Evolutionary conservation across 2,113 vertebrate genomes (phyloP).

Genomic region (Mustelus asterias): DNA sequence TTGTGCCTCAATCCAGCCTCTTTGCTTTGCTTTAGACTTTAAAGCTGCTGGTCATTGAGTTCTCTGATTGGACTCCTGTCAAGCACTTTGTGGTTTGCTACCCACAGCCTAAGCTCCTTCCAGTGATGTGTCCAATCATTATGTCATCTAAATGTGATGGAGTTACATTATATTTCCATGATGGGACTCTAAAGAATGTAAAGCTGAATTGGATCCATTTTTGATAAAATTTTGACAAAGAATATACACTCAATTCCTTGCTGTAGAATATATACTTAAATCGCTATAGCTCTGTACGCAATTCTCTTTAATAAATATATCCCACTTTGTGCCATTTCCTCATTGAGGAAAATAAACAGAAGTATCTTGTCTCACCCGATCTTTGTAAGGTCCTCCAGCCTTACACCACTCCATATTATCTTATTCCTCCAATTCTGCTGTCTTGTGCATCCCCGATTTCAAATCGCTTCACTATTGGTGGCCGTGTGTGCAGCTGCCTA

Average conservation of each 20-base stretch:
- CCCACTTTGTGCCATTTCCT: neutral
- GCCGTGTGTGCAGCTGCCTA: too few relatives aligned
- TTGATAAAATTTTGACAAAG: neutral
- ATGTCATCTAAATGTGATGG: neutral
- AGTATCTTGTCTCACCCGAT: too few relatives aligned
- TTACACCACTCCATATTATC: too few relatives aligned
- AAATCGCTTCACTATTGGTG: too few relatives aligned
- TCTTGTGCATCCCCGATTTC: too few relatives aligned
- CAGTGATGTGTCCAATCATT: neutral
- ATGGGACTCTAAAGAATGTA: neutral
- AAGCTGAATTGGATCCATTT: neutral
- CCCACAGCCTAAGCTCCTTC: neutral
- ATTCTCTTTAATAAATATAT: neutral
- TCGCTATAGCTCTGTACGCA: neutral
- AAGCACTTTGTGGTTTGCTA: neutral
- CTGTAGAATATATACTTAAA: neutral
- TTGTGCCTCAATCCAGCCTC: neutral
- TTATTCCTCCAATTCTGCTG: too few relatives aligned
- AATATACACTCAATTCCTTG: neutral
- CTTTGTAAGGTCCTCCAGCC: too few relatives aligned
- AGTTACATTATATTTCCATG: neutral
- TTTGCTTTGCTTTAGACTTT: neutral
- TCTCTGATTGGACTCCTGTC: neutral
- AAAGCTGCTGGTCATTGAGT: neutral
- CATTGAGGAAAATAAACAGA: neutral